phyloP scores from a whole-genome alignment of 2,888 invertebrate species.

The Cosmia trapezina region DNA sequence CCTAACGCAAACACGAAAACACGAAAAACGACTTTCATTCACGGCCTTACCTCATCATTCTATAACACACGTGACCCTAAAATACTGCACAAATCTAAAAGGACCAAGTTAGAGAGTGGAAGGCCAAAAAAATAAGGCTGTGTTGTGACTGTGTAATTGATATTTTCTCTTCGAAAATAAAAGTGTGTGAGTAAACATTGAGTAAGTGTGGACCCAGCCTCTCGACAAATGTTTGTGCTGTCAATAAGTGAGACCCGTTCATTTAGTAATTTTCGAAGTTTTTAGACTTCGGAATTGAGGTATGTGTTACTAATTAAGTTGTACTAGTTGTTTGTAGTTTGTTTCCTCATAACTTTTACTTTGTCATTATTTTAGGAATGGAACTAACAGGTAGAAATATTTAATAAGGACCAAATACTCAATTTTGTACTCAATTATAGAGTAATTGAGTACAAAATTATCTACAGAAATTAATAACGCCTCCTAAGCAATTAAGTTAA shows the following conservation, averaged over 20 bases:
- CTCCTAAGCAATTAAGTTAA: slow-evolving; percentile 39
- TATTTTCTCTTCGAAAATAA: slow-evolving; percentile 56
- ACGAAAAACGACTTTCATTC: slow-evolving; percentile 49
- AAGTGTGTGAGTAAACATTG: slow-evolving; percentile 67
- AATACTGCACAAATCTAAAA: background rate
- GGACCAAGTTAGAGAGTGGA: slow-evolving; percentile 10
- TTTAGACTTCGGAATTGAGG: slow-evolving; percentile 66
- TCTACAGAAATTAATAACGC: slow-evolving; percentile 28
- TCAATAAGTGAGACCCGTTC: slow-evolving; percentile 79
- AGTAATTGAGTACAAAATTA: slow-evolving; percentile 20
- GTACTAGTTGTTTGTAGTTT: slow-evolving; percentile 11
- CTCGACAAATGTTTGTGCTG: slow-evolving; percentile 82
- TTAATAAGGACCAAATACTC: slow-evolving; percentile 35
- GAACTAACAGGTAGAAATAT: background rate
- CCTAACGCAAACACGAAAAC: slow-evolving; percentile 69
- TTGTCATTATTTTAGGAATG: background rate
- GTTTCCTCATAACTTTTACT: slow-evolving; percentile 4
- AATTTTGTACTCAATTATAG: no score
- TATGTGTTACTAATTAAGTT: slow-evolving; percentile 63
- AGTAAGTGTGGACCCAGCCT: slow-evolving; percentile 50
- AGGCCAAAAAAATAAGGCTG: slow-evolving; percentile 45
- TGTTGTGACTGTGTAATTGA: slow-evolving; percentile 67
- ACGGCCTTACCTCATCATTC: background rate
- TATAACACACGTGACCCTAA: background rate
- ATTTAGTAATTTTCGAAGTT: slow-evolving; percentile 69